phyloP scores from a whole-genome alignment of 92 coral and sea anemone genomes.

The Epizoanthus scotinus region DNA sequence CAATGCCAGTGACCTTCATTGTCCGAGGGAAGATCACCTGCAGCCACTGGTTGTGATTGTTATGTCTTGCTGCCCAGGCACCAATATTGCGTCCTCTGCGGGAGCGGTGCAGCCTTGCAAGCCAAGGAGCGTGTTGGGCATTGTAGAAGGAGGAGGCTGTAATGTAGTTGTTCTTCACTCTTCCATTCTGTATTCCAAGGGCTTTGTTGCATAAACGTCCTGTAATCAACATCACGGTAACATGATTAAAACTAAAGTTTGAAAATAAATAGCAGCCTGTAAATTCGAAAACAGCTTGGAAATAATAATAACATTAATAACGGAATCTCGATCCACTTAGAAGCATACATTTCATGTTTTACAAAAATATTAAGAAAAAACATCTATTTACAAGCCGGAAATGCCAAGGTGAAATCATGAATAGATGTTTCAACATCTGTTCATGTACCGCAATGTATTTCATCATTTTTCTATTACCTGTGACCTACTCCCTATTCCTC shows the following conservation, averaged over 20 bases:
- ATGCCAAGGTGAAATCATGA: background rate
- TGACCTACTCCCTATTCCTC: too few species aligned
- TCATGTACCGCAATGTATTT: too few species aligned
- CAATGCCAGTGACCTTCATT: constrained; percentile 63
- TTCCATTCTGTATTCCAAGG: constrained; percentile 69
- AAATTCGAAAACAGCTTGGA: too few species aligned
- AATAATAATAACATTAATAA: too few species aligned
- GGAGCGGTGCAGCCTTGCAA: constrained; percentile 70
- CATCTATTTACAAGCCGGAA: too few species aligned
- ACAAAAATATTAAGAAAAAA: too few species aligned
- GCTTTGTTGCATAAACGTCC: constrained; percentile 72
- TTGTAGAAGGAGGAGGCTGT: constrained; percentile 73
- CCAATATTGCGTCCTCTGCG: constrained; percentile 73
- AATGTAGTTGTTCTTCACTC: constrained; percentile 65
- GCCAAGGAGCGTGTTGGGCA: constrained; percentile 58
- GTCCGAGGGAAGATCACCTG: constrained; percentile 77
- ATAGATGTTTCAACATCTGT: background rate
- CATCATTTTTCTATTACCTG: too few species aligned
- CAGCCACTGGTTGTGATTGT: constrained; percentile 80
- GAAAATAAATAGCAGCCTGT: too few species aligned
- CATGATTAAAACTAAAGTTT: background rate
- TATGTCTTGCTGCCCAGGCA: constrained; percentile 82
- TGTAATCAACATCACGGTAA: constrained; percentile 1
- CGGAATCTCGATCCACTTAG: too few species aligned
- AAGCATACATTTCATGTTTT: too few species aligned